These are phyloP conservation scores for Agrotis exclamationis DNA, from an alignment of 2,888 invertebrate species.

Conservation along the genomic window DNA sequence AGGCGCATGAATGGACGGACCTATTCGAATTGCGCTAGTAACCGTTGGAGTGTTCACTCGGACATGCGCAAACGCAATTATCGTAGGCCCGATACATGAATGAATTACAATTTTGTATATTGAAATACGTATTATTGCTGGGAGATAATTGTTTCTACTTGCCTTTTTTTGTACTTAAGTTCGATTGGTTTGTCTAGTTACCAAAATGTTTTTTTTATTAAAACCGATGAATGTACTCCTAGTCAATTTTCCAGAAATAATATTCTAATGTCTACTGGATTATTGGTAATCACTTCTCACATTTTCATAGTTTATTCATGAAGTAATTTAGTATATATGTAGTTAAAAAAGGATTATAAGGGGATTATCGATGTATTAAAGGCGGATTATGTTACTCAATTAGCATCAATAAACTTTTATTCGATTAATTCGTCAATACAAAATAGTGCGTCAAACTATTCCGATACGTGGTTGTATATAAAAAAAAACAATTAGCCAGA, in stretches of 20 bases:
- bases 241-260: too few relatives aligned
- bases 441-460: constrained; percentile 8
- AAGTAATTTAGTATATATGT: neutral
- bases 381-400: neutral
- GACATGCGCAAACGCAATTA: constrained; percentile 61
- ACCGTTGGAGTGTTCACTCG: constrained; percentile 70
- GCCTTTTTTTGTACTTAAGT: constrained; percentile 1
- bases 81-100: constrained; percentile 63
- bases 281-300: neutral
- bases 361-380: neutral
- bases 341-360: neutral
- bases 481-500: constrained; percentile 76
- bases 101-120: constrained; percentile 61
- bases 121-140: constrained; percentile 37
- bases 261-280: neutral
- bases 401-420: neutral
- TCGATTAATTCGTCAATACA: neutral
- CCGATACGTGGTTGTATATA: constrained; percentile 53
- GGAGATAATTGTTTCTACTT: constrained; percentile 29
- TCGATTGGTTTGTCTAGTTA: neutral
- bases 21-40: constrained; percentile 68
- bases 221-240: too few relatives aligned
- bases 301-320: neutral
- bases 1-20: constrained; percentile 68
- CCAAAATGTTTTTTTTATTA: too few relatives aligned